phyloP scores from a whole-genome alignment of 2,797 vertebrate species.

The Pogoniulus pusillus region DNA sequence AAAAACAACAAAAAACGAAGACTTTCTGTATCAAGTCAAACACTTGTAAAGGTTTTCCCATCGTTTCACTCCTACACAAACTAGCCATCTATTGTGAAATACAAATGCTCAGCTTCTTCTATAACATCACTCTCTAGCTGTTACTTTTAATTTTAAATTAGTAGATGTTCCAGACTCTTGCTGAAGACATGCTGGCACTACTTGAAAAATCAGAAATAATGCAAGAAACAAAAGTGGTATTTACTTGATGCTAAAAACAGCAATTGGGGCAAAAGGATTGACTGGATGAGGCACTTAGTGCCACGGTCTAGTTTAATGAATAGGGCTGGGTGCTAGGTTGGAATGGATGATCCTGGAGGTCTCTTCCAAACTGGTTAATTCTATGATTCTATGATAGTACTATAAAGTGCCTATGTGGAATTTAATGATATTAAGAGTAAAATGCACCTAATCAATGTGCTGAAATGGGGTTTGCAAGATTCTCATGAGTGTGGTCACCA shows the following conservation, averaged over 20 bases:
- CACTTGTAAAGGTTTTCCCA: not conserved
- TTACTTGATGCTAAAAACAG: constrained; percentile 1
- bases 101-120: not conserved
- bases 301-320: too few species aligned
- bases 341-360: too few species aligned
- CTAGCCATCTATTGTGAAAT: not conserved
- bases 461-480: constrained; percentile 40
- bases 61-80: not conserved
- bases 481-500: constrained; percentile 39
- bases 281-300: too few species aligned
- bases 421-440: constrained; percentile 58
- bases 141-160: not conserved
- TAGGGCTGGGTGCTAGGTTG: too few species aligned
- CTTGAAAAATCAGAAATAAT: not conserved
- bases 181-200: not conserved
- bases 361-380: too few species aligned
- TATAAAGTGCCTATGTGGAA: not conserved
- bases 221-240: not conserved
- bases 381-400: too few species aligned
- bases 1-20: not conserved
- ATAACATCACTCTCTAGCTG: not conserved
- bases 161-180: not conserved
- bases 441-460: constrained; percentile 48
- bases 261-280: constrained; percentile 29
- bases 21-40: not conserved